Evolutionary conservation across 2,797 vertebrate genomes (phyloP), one percentile per base, ranked within the genome.

Genomic region (Loris lydekkerianus): DNA sequence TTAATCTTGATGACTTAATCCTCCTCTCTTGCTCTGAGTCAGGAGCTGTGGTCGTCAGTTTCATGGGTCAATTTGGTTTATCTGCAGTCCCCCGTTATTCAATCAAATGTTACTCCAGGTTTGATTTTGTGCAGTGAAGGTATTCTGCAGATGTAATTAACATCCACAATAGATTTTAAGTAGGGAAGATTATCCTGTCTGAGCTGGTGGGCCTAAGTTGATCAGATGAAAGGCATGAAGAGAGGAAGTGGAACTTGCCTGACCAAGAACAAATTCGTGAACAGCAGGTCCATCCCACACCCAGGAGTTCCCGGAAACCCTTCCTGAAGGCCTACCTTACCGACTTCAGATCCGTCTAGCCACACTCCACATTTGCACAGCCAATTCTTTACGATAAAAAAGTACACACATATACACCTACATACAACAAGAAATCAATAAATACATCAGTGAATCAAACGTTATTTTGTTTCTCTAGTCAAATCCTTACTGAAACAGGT

Each of bases 61-160:
- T 87, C 29, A 63, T 10, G 20, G 10, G 20, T 43, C 23, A 56
- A 0, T 69, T 61, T 72, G 27, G 5, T 23, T 88, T 72, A 58
- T 25, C 31, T 43, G 37, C 3, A n/a, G 37, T 17, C 9, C 40
- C 67, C 23, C 3, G 0, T 65, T 83, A 67, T 15, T 84, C 65
- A n/a, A 21, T n/a, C 53, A 93, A 87, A 85, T 5, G n/a, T 14
- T 93, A 21, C 69, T 77, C 31, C 73, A 53, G 17, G 27, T 73
- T 14, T 56, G 49, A 49, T 49, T 49, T 49, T 49, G 49, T 56
- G 3, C n/a, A 37, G 3, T 25, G 5, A 73, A 91, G 14, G 11
- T 58, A 77, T 49, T 90, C 77, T 82, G 6, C 70, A 91, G 14
- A 67, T 60, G 8, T 61, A 27, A 65, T 91, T 80, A 60, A 94